These are phyloP conservation scores for Lepidocyrtinus sp. DNA, from an alignment of 2,888 invertebrate species.

Conservation along the genomic window DNA sequence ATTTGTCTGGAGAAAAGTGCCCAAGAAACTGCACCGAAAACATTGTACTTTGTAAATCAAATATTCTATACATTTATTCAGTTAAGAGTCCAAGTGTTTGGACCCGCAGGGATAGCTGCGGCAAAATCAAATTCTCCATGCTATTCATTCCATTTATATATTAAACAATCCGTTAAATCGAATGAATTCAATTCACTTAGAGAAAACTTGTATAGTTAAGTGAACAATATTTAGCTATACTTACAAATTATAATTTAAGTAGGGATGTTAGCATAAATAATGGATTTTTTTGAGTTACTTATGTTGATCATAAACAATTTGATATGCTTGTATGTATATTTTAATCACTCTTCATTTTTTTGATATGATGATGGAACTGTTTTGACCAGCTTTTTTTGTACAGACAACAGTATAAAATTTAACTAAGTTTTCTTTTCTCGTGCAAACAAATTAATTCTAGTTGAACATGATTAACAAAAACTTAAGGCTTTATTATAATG, in stretches of 20 bases:
- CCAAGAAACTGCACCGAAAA: not conserved
- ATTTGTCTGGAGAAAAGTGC: not conserved
- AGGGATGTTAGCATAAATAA: not conserved
- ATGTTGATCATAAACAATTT: slow-evolving; percentile 28
- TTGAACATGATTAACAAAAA: no score
- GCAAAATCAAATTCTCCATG: slow-evolving; percentile 58
- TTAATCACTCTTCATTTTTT: no score
- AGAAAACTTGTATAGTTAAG: not conserved
- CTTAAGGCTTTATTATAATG: no score
- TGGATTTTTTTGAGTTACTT: slow-evolving; percentile 28
- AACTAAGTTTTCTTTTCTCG: no score
- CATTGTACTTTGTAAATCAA: not conserved
- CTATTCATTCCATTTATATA: slow-evolving; percentile 52
- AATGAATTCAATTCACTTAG: not conserved
- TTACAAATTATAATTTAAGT: not conserved
- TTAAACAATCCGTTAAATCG: slow-evolving; percentile 13
- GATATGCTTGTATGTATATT: no score
- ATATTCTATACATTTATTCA: not conserved
- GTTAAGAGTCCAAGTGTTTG: not conserved
- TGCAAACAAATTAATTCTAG: no score
- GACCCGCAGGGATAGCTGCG: slow-evolving; percentile 51
- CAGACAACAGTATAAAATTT: no score
- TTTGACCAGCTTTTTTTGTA: no score
- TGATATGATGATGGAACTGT: no score
- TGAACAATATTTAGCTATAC: no score